A percentile compares a stretch with the other conserved stretches of the same genome.
Evolutionary conservation across 1,140 invertebrate genomes (phyloP).

Genomic region (Trichonephila inaurata): DNA sequence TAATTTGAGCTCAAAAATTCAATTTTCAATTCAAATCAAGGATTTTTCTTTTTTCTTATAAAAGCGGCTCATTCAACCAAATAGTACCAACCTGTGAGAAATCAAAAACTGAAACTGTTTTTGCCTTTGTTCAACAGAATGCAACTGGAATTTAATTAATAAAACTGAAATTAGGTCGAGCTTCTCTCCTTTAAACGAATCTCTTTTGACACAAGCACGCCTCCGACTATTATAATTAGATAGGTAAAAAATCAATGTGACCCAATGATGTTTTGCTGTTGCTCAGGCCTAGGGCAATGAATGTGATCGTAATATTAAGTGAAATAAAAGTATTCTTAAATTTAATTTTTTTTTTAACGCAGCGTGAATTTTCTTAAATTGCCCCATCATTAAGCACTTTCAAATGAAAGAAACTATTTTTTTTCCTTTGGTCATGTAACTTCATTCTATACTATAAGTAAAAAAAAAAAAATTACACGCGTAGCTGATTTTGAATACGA

Average conservation of each 20-base stretch:
- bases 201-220: background rate
- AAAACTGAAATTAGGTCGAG: background rate
- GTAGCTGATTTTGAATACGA: no score
- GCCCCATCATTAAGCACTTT: no score
- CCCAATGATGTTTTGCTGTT: background rate
- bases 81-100: background rate
- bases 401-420: no score
- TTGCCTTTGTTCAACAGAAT: background rate
- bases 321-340: background rate
- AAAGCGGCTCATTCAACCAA: background rate
- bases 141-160: background rate
- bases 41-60: background rate
- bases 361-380: no score
- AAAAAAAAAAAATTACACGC: no score
- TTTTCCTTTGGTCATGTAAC: no score
- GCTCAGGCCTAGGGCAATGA: no score
- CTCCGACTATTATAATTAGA: slow-evolving; percentile 25
- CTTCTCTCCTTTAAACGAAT: background rate
- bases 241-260: background rate
- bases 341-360: background rate
- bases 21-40: background rate
- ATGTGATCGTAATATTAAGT: no score
- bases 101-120: background rate
- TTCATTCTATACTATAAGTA: no score
- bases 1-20: background rate